A percentile compares a stretch with the other conserved stretches of the same genome.
Conservation (phyloP, 2,113 vertebrate species). For the Papio anubis region DNA sequence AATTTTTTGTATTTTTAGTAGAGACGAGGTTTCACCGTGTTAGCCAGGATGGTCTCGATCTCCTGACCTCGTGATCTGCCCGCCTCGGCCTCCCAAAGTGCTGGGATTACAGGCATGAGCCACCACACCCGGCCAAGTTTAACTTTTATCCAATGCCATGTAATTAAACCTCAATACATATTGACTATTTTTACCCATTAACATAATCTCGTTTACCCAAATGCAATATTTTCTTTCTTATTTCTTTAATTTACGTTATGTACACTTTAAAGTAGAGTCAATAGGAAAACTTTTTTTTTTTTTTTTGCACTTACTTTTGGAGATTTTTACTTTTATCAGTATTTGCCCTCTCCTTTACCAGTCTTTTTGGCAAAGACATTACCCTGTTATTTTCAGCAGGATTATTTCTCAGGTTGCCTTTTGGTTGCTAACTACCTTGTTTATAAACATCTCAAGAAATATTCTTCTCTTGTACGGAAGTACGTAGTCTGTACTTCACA, state of each 20-base stretch:
- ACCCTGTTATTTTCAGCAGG: background rate
- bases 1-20: no score
- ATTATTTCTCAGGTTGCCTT: conserved; percentile 21
- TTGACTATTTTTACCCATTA: background rate
- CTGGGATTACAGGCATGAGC: no score
- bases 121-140: no score
- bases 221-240: conserved; percentile 19
- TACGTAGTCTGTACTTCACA: background rate
- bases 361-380: background rate
- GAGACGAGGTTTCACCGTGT: no score
- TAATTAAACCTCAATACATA: conserved; percentile 16
- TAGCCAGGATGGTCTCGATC: no score
- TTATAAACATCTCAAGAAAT: conserved; percentile 64
- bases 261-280: background rate
- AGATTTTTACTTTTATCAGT: background rate
- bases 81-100: no score
- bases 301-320: background rate
- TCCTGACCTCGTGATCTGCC: no score
- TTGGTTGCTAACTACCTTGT: conserved; percentile 58
- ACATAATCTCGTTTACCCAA: background rate
- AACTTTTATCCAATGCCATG: background rate
- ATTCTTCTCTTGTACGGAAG: conserved; percentile 25
- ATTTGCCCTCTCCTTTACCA: background rate
- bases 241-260: background rate
- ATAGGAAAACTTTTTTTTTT: background rate